Conservation (phyloP, 1,140 invertebrate species). For the Paralvinella palmiformis region DNA sequence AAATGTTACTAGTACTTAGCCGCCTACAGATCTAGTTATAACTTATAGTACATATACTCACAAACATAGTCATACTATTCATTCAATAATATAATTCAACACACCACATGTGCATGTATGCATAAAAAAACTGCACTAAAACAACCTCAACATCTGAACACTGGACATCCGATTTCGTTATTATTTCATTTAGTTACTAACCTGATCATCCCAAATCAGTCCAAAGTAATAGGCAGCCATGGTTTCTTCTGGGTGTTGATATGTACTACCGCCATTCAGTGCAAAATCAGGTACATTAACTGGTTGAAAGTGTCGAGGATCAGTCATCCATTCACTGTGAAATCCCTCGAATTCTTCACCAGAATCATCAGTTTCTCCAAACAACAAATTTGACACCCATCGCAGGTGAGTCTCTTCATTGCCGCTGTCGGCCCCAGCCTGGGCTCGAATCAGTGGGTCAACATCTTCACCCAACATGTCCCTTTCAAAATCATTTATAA, state of each 20-base stretch:
- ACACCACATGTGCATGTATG: too few relatives aligned
- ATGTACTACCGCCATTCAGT: neutral
- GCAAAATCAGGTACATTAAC: neutral
- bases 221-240: constrained; percentile 1
- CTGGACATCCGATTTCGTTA: neutral
- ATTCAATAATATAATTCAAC: too few relatives aligned
- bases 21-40: too few relatives aligned
- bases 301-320: neutral
- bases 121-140: neutral
- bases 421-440: too few relatives aligned
- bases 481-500: too few relatives aligned
- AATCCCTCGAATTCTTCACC: neutral
- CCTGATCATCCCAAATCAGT: neutral
- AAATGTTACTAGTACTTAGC: too few relatives aligned
- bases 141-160: constrained; percentile 4
- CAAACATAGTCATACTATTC: too few relatives aligned
- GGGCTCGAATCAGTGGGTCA: too few relatives aligned
- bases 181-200: constrained; percentile 3
- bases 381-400: neutral
- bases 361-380: too few relatives aligned
- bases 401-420: neutral
- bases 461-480: too few relatives aligned
- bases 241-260: neutral
- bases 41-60: too few relatives aligned
- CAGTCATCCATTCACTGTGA: neutral